phyloP scores from a whole-genome alignment of 2,797 vertebrate genomes.

The Pteropus rufus region DNA sequence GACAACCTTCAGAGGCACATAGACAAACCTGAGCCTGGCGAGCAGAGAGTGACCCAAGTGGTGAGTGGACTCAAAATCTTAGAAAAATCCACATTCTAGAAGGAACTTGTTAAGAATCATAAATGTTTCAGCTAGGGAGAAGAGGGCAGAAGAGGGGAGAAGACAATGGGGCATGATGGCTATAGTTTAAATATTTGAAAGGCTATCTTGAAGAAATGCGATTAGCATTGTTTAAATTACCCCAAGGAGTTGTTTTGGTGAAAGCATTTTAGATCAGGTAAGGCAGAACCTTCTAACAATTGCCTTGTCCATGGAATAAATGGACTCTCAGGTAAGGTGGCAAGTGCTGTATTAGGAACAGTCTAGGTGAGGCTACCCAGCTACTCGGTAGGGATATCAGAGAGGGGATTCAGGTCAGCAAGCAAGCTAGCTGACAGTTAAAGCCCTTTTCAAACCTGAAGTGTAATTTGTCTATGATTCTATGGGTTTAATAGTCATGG shows the following conservation, averaged over 20 bases:
- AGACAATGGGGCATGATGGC: neutral
- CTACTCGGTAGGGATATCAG: no score
- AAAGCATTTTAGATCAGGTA: neutral
- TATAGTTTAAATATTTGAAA: neutral
- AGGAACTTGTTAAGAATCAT: neutral
- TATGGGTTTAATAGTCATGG: neutral
- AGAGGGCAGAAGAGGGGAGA: neutral
- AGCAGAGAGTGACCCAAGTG: neutral
- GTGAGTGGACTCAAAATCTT: neutral
- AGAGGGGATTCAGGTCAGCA: neutral
- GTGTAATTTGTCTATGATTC: neutral
- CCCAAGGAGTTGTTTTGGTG: neutral
- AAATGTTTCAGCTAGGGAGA: neutral
- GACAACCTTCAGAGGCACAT: neutral
- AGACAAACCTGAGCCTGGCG: neutral
- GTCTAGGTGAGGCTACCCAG: neutral
- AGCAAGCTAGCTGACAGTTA: neutral
- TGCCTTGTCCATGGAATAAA: neutral
- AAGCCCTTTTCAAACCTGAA: neutral
- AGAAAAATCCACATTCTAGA: neutral
- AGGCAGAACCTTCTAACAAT: neutral
- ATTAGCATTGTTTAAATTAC: neutral
- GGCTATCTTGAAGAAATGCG: neutral
- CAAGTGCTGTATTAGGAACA: neutral
- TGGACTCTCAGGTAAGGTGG: neutral